phyloP scores from a whole-genome alignment of 2,888 invertebrate genomes.

The Syrista parreyssii region DNA sequence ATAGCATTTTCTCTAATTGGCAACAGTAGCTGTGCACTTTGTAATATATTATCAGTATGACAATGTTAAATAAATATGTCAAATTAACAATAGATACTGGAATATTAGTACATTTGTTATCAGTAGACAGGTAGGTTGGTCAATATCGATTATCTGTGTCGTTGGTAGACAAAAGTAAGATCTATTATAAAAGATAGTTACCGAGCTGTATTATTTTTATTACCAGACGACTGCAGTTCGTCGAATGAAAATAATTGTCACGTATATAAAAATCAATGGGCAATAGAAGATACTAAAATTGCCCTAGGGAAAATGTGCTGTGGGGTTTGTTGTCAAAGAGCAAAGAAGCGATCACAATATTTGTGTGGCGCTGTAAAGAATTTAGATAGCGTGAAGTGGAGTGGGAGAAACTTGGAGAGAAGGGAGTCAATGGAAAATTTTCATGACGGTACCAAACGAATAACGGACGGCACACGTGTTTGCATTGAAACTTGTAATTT shows the following conservation, averaged over 20 bases:
- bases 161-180: neutral
- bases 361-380: slow-evolving; percentile 1
- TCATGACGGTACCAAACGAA: neutral
- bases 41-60: neutral
- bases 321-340: neutral
- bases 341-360: neutral
- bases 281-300: neutral
- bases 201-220: slow-evolving; percentile 1
- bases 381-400: neutral
- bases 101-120: neutral
- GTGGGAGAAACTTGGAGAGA: slow-evolving; percentile 1
- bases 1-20: neutral
- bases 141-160: neutral
- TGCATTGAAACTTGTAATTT: slow-evolving; percentile 46
- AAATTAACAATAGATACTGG: neutral
- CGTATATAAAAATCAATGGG: neutral
- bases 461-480: neutral
- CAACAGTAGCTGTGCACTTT: neutral
- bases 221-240: neutral
- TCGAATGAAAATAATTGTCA: neutral
- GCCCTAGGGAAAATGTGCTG: neutral
- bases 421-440: slow-evolving; percentile 5
- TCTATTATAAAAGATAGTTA: neutral
- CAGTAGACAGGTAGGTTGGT: neutral
- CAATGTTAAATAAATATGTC: neutral